phyloP scores from a whole-genome alignment of 2,113 vertebrate species.

The Apus apus region DNA sequence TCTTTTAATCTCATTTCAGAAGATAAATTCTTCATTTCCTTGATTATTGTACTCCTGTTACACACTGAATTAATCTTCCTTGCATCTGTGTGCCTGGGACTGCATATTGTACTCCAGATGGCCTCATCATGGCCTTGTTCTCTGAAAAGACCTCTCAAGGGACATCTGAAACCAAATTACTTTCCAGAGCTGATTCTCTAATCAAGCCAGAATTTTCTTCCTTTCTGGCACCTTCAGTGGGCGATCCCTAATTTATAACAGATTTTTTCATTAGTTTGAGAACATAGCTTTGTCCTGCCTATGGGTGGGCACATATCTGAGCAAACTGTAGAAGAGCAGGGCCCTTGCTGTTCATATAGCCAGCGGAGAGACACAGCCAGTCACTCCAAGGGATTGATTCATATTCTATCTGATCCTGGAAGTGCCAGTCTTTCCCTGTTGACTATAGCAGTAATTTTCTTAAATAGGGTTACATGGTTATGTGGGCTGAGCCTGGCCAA shows the following conservation, averaged over 20 bases:
- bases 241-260: neutral
- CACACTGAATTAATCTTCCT: slow-evolving; percentile 28
- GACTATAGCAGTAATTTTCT: neutral
- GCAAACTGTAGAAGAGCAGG: neutral
- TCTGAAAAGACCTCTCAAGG: slow-evolving; percentile 33
- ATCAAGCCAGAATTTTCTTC: slow-evolving; percentile 23
- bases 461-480: neutral
- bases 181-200: slow-evolving; percentile 18
- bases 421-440: neutral
- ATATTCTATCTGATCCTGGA: neutral
- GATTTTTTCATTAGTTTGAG: neutral
- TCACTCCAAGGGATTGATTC: neutral
- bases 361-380: neutral
- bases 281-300: neutral
- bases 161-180: slow-evolving; percentile 22
- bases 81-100: neutral
- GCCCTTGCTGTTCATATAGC: neutral
- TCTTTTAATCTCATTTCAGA: slow-evolving; percentile 41
- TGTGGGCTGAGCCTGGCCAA: neutral
- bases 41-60: slow-evolving; percentile 31
- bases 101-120: slow-evolving; percentile 58
- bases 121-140: slow-evolving; percentile 28
- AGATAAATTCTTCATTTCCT: slow-evolving; percentile 44
- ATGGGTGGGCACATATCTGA: neutral
- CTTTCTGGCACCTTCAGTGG: neutral